Percentiles rank a stretch among this genome's conserved stretches.
phyloP scores from a whole-genome alignment of 64 coral and sea anemone genomes.

The Pachyseris speciosa region DNA sequence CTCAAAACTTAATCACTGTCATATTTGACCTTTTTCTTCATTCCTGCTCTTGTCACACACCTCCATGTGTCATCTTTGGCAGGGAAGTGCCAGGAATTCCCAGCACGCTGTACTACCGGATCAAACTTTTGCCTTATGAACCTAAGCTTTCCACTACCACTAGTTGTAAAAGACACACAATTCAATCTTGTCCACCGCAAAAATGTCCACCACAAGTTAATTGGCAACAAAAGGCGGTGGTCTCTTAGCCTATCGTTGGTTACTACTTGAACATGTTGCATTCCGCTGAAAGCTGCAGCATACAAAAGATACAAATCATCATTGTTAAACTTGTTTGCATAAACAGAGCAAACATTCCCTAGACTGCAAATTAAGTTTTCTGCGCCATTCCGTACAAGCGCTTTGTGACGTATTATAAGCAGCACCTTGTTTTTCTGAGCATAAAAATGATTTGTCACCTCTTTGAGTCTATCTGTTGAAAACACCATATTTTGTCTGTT shows the following conservation, averaged over 20 bases:
- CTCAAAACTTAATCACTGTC: background rate
- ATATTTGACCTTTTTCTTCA: background rate
- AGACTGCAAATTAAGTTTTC: conserved; percentile 34
- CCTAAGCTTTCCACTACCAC: conserved; percentile 4
- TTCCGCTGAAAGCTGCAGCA: conserved; percentile 82
- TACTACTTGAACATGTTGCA: conserved; percentile 69
- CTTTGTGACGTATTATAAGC: conserved; percentile 56
- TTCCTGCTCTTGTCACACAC: conserved; percentile 61
- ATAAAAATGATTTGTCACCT: conserved; percentile 19
- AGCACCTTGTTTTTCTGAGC: conserved; percentile 65
- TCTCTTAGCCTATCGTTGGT: conserved; percentile 85
- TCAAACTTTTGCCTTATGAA: conserved; percentile 73
- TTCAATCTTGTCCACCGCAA: conserved; percentile 89
- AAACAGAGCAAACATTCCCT: conserved; percentile 61
- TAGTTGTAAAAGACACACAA: conserved; percentile 66
- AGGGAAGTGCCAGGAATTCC: conserved; percentile 82
- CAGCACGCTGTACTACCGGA: conserved; percentile 76
- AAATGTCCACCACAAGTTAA: conserved; percentile 66
- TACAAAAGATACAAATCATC: conserved; percentile 89
- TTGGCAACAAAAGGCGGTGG: conserved; percentile 62
- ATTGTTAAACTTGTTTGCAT: conserved; percentile 40
- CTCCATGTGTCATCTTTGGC: conserved; percentile 69
- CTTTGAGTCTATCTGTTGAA: conserved; percentile 46
- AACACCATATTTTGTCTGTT: conserved; percentile 57
- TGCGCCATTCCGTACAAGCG: conserved; percentile 40